Conservation (phyloP, 2,797 vertebrate genomes). For the Chelonia mydas region DNA sequence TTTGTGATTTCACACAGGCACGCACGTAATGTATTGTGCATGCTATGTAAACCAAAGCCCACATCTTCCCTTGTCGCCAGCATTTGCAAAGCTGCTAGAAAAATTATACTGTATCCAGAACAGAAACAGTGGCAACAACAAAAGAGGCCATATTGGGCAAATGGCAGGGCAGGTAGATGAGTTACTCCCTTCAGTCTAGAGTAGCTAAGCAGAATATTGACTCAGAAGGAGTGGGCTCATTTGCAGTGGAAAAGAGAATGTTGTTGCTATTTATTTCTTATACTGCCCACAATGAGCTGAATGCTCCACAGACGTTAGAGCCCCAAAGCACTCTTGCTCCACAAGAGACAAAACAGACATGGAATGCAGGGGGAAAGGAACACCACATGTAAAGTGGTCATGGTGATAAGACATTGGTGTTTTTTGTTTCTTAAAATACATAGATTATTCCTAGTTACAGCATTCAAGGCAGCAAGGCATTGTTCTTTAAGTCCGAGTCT, state of each 20-base stretch:
- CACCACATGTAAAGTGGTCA: accelerated
- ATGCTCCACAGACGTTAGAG: background rate
- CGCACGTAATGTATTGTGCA: background rate
- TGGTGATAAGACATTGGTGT: background rate
- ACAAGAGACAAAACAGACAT: background rate
- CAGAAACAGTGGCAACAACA: background rate
- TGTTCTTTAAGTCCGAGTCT: background rate
- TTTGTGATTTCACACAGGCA: background rate
- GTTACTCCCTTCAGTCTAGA: background rate
- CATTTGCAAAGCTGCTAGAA: background rate
- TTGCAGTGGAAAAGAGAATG: background rate
- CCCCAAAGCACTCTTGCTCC: background rate
- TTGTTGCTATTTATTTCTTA: background rate
- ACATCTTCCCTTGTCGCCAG: background rate
- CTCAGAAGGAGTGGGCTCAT: background rate
- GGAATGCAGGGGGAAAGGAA: background rate
- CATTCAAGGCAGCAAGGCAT: background rate
- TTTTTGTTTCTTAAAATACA: background rate
- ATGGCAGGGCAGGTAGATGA: background rate
- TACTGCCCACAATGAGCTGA: background rate
- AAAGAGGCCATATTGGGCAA: background rate
- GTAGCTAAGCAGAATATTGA: background rate
- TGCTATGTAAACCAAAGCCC: background rate
- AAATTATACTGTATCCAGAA: background rate
- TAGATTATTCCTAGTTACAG: background rate